A percentile compares a stretch with the other conserved stretches of the same genome.
Conservation (phyloP, 2,888 invertebrate genomes). For the Cheilosia impressa region DNA sequence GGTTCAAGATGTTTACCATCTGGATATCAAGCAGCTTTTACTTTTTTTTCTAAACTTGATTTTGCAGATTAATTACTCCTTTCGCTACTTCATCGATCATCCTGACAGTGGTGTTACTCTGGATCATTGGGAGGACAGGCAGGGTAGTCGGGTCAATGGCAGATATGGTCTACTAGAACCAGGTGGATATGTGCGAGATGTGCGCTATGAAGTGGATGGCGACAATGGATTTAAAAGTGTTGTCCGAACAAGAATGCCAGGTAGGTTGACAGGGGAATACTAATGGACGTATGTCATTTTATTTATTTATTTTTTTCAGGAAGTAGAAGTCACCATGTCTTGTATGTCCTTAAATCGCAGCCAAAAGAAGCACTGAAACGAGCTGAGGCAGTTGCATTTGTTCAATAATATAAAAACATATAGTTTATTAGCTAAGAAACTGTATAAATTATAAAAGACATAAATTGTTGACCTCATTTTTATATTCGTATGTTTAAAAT, state of each 20-base stretch:
- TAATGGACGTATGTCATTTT: background rate
- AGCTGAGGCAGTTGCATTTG: slow-evolving; percentile 79
- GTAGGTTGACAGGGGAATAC: slow-evolving; percentile 35
- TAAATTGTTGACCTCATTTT: no score
- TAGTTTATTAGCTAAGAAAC: background rate
- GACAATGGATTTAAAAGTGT: slow-evolving; percentile 79
- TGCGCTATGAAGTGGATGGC: slow-evolving; percentile 80
- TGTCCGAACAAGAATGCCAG: slow-evolving; percentile 79
- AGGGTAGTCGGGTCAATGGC: slow-evolving; percentile 79
- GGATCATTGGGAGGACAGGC: slow-evolving; percentile 80
- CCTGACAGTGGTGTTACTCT: slow-evolving; percentile 79
- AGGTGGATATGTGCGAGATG: slow-evolving; percentile 80
- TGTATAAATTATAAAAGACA: no score
- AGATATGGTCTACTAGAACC: slow-evolving; percentile 81
- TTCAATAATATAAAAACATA: slow-evolving; percentile 49
- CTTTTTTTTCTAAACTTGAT: slow-evolving; percentile 37
- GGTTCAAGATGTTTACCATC: slow-evolving; percentile 16
- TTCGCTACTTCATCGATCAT: slow-evolving; percentile 80
- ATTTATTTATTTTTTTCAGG: slow-evolving; percentile 47
- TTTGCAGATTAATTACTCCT: slow-evolving; percentile 79
- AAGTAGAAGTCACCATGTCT: slow-evolving; percentile 79
- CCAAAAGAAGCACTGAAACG: slow-evolving; percentile 78
- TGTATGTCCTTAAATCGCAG: slow-evolving; percentile 77
- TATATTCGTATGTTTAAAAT: no score
- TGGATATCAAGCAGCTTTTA: slow-evolving; percentile 30